A percentile compares a stretch with the other conserved stretches of the same genome.
Evolutionary conservation across 2,797 vertebrate genomes (phyloP).

Genomic region (Typhlichthys eigenmanni): DNA sequence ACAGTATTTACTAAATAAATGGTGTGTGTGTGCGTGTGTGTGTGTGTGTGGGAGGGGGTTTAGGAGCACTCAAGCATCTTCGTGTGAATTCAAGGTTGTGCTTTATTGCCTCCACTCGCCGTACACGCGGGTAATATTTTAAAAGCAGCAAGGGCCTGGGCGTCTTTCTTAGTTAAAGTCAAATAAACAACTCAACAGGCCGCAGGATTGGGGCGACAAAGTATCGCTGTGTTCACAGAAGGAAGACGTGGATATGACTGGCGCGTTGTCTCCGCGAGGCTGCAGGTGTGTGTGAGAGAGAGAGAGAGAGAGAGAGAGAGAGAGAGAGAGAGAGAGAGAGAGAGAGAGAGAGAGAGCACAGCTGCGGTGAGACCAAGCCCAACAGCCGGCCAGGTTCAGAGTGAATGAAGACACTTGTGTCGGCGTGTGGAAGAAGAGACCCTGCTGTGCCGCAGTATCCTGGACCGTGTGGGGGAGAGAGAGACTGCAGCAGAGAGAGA

Average conservation of each 20-base stretch:
- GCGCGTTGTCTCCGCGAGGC: constrained; percentile 35
- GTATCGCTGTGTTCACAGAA: constrained; percentile 17
- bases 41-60: too few relatives aligned
- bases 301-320: constrained; percentile 21
- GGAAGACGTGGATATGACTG: constrained; percentile 32
- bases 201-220: constrained; percentile 1
- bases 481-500: constrained; percentile 43
- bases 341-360: constrained; percentile 43
- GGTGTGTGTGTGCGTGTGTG: too few relatives aligned
- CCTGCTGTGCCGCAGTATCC: constrained; percentile 67
- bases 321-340: constrained; percentile 29
- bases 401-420: constrained; percentile 66
- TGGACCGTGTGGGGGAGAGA: constrained; percentile 68
- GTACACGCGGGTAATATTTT: too few relatives aligned
- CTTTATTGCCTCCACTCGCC: too few relatives aligned
- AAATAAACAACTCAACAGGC: too few relatives aligned
- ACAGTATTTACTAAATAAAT: too few relatives aligned
- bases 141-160: too few relatives aligned
- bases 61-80: too few relatives aligned
- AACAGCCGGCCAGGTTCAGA: constrained; percentile 45
- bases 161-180: too few relatives aligned
- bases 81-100: too few relatives aligned
- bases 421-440: constrained; percentile 33
- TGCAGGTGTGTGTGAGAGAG: constrained; percentile 62
- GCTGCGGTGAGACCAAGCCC: constrained; percentile 53